phyloP scores from a whole-genome alignment of 2,888 invertebrate species.

The Neuroscelio doddi region DNA sequence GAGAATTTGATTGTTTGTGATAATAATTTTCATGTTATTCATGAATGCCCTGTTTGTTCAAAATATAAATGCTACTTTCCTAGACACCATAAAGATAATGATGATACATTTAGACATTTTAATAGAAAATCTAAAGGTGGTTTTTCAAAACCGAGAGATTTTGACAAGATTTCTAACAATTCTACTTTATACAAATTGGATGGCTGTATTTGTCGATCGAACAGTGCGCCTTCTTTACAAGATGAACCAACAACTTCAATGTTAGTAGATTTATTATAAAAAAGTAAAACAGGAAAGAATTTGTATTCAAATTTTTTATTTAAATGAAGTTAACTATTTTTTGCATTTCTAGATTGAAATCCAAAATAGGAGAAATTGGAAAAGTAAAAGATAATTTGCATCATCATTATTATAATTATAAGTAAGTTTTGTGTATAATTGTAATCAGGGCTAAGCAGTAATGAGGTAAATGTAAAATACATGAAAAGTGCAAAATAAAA shows the following conservation, averaged over 20 bases:
- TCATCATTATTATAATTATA: constrained; percentile 33
- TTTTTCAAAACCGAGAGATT: constrained; percentile 22
- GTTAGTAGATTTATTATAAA: too few species aligned
- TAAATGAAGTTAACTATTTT: too few species aligned
- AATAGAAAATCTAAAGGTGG: constrained; percentile 8
- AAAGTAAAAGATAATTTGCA: constrained; percentile 41
- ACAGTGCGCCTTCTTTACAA: constrained; percentile 46
- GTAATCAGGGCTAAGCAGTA: too few species aligned
- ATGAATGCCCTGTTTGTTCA: constrained; percentile 63
- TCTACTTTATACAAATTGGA: constrained; percentile 32
- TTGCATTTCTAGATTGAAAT: too few species aligned
- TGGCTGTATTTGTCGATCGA: constrained; percentile 37
- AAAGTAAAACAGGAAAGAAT: too few species aligned
- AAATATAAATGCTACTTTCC: constrained; percentile 64
- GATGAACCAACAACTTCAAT: constrained; percentile 31
- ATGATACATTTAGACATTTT: not conserved
- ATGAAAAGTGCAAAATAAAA: too few species aligned
- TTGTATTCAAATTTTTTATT: too few species aligned
- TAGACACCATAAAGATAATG: constrained; percentile 10
- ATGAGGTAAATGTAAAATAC: too few species aligned
- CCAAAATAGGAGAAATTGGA: constrained; percentile 47
- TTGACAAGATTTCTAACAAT: constrained; percentile 16
- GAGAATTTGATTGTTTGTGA: constrained; percentile 30
- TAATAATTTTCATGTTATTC: constrained; percentile 50
- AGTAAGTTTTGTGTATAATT: too few species aligned